Conservation (phyloP, 2,888 invertebrate genomes). For the Drosophila peninsularis region DNA sequence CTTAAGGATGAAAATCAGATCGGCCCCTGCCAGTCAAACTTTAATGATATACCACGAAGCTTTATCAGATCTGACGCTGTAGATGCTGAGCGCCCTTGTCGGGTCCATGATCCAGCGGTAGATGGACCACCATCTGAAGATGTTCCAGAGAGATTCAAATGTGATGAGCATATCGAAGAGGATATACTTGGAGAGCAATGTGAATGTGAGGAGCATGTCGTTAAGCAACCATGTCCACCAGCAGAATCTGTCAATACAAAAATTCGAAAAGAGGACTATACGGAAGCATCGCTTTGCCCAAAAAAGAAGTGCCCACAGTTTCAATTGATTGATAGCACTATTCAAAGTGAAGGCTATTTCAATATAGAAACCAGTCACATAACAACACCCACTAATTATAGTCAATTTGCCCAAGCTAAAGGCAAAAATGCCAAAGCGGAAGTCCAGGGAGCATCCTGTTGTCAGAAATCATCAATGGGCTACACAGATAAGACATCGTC, state of each 20-base stretch:
- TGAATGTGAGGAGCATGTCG: neutral
- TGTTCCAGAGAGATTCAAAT: neutral
- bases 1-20: neutral
- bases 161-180: neutral
- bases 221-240: neutral
- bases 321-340: neutral
- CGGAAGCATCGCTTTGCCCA: neutral
- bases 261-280: neutral
- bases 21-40: neutral
- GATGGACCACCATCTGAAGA: neutral
- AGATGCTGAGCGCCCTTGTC: neutral
- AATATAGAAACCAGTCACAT: conserved; percentile 10
- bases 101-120: too few relatives aligned
- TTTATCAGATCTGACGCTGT: neutral
- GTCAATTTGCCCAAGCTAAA: neutral
- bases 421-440: neutral
- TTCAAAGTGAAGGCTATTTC: neutral
- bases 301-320: neutral
- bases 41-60: neutral
- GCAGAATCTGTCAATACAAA: too few relatives aligned
- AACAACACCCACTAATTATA: conserved; percentile 14
- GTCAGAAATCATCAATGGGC: conserved; percentile 44
- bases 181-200: neutral
- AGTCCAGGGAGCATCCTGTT: neutral
- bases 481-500: conserved; percentile 51